Base-by-base conservation (phyloP, 2,113 vertebrate species). In the Jacana jacana region DNA sequence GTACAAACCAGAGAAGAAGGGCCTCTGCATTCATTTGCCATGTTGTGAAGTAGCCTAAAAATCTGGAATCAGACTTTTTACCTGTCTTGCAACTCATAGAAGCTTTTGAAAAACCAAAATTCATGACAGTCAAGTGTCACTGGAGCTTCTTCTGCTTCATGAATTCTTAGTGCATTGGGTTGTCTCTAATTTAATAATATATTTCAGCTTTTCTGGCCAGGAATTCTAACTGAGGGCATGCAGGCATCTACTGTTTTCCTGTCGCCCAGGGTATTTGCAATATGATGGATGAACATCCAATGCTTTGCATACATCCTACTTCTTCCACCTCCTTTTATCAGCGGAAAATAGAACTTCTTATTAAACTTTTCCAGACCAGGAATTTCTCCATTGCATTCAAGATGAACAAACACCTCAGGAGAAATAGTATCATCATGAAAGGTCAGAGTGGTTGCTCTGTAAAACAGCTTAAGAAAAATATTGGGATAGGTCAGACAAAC, bases 361-460 rank as follows among this genome's bases (percentile, higher is more conserved):
- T 81, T 77, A 80, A 83, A 91, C 80, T 87, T 86, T 91, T 88
- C 55, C 86, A 78, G 69, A 81, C 24, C 39, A 78, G 60, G 60
- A 93, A 78, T 91, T 84, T 93, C 84, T 88, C 92, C 91, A 84
- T 81, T 90, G 60, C 52, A n/a, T 88, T 75, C 88, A 61, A 90
- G 76, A 88, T 76, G 90, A 96, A 64, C 75, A 94, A 83, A 86
- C 63, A 88, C 52, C 77, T 88, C 72, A 72, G 42, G 82, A 93
- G 82, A 90, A 93, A 91, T 13, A 64, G 72, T 24, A 86, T 71
- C 72, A 44, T 52, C 77, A 49, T 23, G 28, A 95, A 92, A 93
- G 92, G 80, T 93, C 88, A 86, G 18, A 78, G 52, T 35, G 39
- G 51, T 37, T 91, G 63, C 61, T 86, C 69, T 81, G 57, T 88